Base-by-base conservation (phyloP, 2,113 vertebrate genomes). In the Petaurus breviceps region DNA sequence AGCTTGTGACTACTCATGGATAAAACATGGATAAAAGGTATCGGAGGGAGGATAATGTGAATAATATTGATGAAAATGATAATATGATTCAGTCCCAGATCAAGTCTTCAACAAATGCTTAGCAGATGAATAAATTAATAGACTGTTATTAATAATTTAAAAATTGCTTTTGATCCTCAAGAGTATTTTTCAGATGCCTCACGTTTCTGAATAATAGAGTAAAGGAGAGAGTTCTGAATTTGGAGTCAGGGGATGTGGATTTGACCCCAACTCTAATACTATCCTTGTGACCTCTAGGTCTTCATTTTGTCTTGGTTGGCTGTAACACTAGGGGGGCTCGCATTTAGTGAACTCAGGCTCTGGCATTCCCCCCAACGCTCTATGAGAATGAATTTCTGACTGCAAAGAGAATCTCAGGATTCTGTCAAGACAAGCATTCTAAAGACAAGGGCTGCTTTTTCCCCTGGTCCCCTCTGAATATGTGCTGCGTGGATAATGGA, bases 401-500 rank as follows among this genome's bases (percentile, higher is more conserved):
- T 43, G 19, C 68, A 84, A 84, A 43, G n/a, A 84, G 19, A 84
- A n/a, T 43, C 68, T 43, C 19, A 16, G 37, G 68, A 16, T 43
- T n/a, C 16, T 43, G 37, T n/a, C 68, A 43, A n/a, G n/a, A 84
- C 68, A 84, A 1, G 37, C 68, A 84, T 84, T 84, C 68, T 84
- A 37, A 43, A 84, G n/a, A 84, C 16, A 43, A 84, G n/a, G 16
- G 6, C 37, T 84, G n/a, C 6, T 84, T 6, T 84, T 84, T 43
- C 19, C 37, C 68, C n/a, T 43, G 68, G 61, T 95, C 94, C 89
- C 92, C 31, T 95, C 89, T 96, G 53, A 93, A 28, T 93, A 84
- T 93, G 51, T 52, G 47, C 52, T 24, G 92, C 10, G 26, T 94
- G 50, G n/a, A 55, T 95, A 96, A 93, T 53, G 57, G 91, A 96